A percentile compares a stretch with the other conserved stretches of the same genome.
Evolutionary conservation across 2,797 vertebrate species (phyloP).

Genomic region (Typhlichthys subterraneus): DNA sequence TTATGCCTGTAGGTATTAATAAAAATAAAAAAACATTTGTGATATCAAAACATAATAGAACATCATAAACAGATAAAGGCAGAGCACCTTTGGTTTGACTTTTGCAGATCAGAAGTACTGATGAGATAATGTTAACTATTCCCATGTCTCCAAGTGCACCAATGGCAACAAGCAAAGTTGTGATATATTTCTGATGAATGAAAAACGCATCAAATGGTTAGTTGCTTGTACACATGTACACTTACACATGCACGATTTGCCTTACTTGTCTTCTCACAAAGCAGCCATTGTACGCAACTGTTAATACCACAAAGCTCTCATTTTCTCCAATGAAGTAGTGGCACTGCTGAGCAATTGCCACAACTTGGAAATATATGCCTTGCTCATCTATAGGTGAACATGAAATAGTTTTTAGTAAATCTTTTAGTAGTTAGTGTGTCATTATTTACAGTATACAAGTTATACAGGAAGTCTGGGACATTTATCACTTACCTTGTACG

Average conservation of each 20-base stretch:
- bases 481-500: slow-evolving; percentile 45
- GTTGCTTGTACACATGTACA: background rate
- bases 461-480: background rate
- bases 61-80: background rate
- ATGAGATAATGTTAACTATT: slow-evolving; percentile 27
- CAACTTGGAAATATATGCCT: slow-evolving; percentile 34
- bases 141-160: slow-evolving; percentile 18
- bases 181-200: slow-evolving; percentile 32
- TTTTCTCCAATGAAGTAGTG: slow-evolving; percentile 47
- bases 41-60: background rate
- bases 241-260: background rate
- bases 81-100: slow-evolving; percentile 5
- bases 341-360: slow-evolving; percentile 41
- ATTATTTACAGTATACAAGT: background rate
- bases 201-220: background rate
- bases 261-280: slow-evolving; percentile 59
- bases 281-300: slow-evolving; percentile 47
- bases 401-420: background rate
- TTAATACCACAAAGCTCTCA: slow-evolving; percentile 33
- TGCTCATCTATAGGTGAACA: slow-evolving; percentile 29
- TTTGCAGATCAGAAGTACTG: slow-evolving; percentile 39
- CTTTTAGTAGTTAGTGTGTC: background rate
- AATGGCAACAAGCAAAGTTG: slow-evolving; percentile 45
- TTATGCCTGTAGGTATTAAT: slow-evolving; percentile 22
- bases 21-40: background rate